These are phyloP conservation scores for Campoplex capitator DNA, from an alignment of 2,888 invertebrate species.

Conservation along the genomic window DNA sequence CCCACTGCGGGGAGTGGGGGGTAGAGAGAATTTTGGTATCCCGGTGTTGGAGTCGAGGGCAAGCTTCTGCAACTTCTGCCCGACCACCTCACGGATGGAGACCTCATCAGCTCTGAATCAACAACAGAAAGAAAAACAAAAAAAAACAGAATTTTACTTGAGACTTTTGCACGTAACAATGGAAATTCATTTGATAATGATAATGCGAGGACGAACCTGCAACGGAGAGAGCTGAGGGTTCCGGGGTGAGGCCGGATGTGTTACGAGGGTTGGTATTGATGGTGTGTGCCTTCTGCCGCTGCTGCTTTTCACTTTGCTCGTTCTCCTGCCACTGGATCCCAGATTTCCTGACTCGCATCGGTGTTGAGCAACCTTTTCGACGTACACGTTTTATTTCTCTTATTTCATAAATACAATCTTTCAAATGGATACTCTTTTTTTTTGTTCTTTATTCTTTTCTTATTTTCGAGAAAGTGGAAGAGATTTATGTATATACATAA, in stretches of 20 bases:
- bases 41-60: slow-evolving; percentile 82
- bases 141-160: too few species aligned
- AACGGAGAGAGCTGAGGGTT: slow-evolving; percentile 90
- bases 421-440: slow-evolving; percentile 53
- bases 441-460: neutral
- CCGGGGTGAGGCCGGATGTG: slow-evolving; percentile 85
- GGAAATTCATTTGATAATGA: neutral
- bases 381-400: slow-evolving; percentile 32
- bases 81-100: slow-evolving; percentile 84
- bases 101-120: slow-evolving; percentile 87
- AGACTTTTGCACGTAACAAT: neutral
- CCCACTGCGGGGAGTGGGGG: slow-evolving; percentile 87
- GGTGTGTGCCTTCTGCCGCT: slow-evolving; percentile 81
- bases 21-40: slow-evolving; percentile 80
- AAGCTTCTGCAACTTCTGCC: slow-evolving; percentile 84
- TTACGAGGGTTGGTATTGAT: slow-evolving; percentile 79
- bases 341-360: slow-evolving; percentile 80
- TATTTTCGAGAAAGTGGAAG: slow-evolving; percentile 1
- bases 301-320: slow-evolving; percentile 86
- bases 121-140: slow-evolving; percentile 45
- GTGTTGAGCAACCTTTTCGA: slow-evolving; percentile 81
- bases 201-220: slow-evolving; percentile 85
- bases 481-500: slow-evolving; percentile 1
- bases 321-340: slow-evolving; percentile 80
- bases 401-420: slow-evolving; percentile 62